A percentile compares a stretch with the other conserved stretches of the same genome.
Evolutionary conservation across 2,797 vertebrate genomes (phyloP).

Genomic region (Diplodus puntazzo): DNA sequence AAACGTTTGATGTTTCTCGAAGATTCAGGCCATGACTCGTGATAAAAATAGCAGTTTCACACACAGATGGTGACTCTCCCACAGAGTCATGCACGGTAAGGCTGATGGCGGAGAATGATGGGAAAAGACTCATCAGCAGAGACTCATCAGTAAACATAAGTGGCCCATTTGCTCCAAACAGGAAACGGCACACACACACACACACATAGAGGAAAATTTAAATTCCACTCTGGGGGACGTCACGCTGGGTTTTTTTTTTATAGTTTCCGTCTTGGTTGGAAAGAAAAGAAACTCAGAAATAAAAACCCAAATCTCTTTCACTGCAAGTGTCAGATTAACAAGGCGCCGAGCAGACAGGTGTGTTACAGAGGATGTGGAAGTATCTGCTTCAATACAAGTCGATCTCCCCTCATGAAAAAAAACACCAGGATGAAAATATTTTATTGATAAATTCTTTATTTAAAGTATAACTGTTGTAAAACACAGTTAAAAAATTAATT

Average conservation of each 20-base stretch:
- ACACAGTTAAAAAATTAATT: not conserved
- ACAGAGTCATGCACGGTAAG: conserved; percentile 43
- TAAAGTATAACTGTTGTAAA: not conserved
- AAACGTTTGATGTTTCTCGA: conserved; percentile 27
- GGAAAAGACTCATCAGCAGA: conserved; percentile 68
- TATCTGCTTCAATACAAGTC: not conserved
- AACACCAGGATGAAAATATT: not conserved
- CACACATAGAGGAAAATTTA: not conserved
- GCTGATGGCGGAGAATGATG: conserved; percentile 42
- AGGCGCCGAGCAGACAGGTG: not conserved
- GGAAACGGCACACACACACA: conserved; percentile 61
- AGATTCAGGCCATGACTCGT: conserved; percentile 20
- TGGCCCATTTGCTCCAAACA: conserved; percentile 60
- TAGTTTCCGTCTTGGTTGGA: not conserved
- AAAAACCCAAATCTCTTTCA: conserved; percentile 6
- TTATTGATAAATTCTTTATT: not conserved
- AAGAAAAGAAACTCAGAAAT: not conserved
- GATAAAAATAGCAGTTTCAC: conserved; percentile 65
- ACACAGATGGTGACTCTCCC: conserved; percentile 59
- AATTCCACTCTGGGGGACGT: conserved; percentile 18
- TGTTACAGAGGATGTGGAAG: not conserved
- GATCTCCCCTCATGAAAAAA: not conserved
- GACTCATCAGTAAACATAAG: conserved; percentile 68
- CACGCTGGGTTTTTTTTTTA: not conserved
- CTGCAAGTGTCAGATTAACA: not conserved